phyloP scores from a whole-genome alignment of 2,797 vertebrate species.

The Dendrocincla tyrannina region DNA sequence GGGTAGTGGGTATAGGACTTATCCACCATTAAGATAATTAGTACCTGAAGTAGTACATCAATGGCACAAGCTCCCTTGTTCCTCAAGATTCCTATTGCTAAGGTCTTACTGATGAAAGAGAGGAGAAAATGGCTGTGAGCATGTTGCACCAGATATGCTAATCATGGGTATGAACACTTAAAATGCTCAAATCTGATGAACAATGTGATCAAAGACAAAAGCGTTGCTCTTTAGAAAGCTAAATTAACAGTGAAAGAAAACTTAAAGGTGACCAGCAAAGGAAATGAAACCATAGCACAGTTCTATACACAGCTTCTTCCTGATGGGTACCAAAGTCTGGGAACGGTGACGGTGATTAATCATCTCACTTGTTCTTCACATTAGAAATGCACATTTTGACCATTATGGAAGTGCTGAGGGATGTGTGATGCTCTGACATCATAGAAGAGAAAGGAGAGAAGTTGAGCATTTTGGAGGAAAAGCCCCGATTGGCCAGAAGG shows the following conservation, averaged over 20 bases:
- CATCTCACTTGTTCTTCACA: slow-evolving; percentile 50
- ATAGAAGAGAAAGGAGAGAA: not conserved
- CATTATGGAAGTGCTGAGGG: not conserved
- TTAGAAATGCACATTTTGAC: slow-evolving; percentile 29
- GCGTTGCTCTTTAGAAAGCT: not conserved
- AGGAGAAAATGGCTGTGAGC: not conserved
- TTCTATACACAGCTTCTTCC: not conserved
- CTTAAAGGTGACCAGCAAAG: slow-evolving; percentile 15
- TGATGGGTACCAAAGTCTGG: not conserved
- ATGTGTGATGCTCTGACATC: not conserved
- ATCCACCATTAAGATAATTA: not conserved
- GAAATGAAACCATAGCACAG: slow-evolving; percentile 28
- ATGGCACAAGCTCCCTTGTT: fast-evolving
- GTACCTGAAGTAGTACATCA: not conserved
- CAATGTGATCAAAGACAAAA: not conserved
- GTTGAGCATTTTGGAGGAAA: not conserved
- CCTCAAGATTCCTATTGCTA: not conserved
- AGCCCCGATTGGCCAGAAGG: not conserved
- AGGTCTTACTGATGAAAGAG: not conserved
- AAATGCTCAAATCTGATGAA: not conserved
- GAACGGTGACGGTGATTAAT: slow-evolving; percentile 9
- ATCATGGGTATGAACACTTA: not conserved
- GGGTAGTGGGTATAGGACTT: not conserved
- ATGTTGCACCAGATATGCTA: not conserved
- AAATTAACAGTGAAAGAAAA: slow-evolving; percentile 28